phyloP scores from a whole-genome alignment of 2,888 invertebrate species.

The Tenthredo mesomela region DNA sequence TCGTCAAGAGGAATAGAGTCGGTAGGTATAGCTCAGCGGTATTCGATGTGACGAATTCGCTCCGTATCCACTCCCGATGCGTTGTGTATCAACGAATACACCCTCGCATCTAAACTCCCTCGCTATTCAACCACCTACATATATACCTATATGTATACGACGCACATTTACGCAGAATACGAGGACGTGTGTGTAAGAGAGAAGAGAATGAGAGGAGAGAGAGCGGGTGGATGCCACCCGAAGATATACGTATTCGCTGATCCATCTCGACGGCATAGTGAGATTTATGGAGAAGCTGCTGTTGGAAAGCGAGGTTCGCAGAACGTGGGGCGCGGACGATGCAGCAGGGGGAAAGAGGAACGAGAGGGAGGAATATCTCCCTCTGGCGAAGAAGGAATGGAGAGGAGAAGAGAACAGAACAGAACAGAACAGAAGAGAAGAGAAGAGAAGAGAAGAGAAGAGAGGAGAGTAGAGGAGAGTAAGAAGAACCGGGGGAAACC shows the following conservation, averaged over 20 bases:
- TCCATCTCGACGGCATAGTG: slow-evolving; percentile 76
- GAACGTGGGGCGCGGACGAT: slow-evolving; percentile 48
- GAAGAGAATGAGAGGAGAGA: not conserved
- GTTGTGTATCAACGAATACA: slow-evolving; percentile 38
- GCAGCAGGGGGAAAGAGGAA: slow-evolving; percentile 49
- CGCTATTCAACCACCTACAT: not conserved
- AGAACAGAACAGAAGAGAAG: slow-evolving; percentile 12
- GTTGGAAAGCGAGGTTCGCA: slow-evolving; percentile 56
- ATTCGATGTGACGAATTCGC: slow-evolving; percentile 66
- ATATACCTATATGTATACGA: not conserved
- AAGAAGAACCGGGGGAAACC: slow-evolving; percentile 46
- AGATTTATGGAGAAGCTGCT: slow-evolving; percentile 75
- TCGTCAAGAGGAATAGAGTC: slow-evolving; percentile 45
- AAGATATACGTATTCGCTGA: slow-evolving; percentile 69
- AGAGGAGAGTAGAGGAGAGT: slow-evolving; percentile 53
- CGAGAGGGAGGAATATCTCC: slow-evolving; percentile 56
- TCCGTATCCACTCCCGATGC: slow-evolving; percentile 69
- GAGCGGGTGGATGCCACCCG: slow-evolving; percentile 47
- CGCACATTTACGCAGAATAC: not conserved
- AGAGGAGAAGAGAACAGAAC: not conserved
- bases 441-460: slow-evolving; percentile 53
- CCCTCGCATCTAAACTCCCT: not conserved
- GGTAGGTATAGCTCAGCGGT: slow-evolving; percentile 18
- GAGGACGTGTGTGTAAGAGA: not conserved
- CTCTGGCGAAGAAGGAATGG: not conserved